Evolutionary conservation across 2,797 vertebrate species (phyloP).

Genomic region (Diceros bicornis): DNA sequence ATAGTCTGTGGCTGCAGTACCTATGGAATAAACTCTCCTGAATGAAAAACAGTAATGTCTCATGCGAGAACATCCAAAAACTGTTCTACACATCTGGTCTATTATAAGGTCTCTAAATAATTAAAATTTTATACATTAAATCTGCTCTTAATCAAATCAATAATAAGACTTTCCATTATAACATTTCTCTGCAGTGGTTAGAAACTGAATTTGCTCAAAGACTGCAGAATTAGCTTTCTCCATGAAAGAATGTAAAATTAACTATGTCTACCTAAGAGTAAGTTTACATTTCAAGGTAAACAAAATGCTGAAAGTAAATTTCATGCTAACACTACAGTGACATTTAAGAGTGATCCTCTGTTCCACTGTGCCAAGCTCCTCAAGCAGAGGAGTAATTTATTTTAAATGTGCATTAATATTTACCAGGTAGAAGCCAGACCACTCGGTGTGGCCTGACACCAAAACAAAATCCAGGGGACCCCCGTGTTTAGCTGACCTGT

Average conservation of each 20-base stretch:
- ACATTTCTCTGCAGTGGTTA: neutral
- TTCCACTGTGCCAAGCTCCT: neutral
- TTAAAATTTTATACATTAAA: neutral
- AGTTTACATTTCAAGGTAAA: constrained; percentile 65
- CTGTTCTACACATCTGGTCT: neutral
- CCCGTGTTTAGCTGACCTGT: neutral
- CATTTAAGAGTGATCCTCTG: constrained; percentile 31
- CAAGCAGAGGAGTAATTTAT: neutral
- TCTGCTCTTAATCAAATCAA: constrained; percentile 36
- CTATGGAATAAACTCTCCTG: neutral
- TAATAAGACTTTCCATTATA: constrained; percentile 11
- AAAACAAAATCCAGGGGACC: neutral
- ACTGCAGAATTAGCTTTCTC: constrained; percentile 51
- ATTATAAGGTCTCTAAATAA: neutral
- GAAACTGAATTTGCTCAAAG: constrained; percentile 50
- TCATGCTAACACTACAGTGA: neutral
- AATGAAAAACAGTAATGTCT: neutral
- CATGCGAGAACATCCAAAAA: neutral
- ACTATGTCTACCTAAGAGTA: neutral
- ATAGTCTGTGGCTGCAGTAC: neutral
- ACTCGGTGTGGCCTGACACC: neutral
- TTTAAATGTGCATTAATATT: neutral
- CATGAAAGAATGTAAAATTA: constrained; percentile 48
- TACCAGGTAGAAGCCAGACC: neutral
- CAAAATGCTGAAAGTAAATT: constrained; percentile 58